Evolutionary conservation across 1,140 invertebrate species (phyloP).

Genomic region (Zaprionus taronus): DNA sequence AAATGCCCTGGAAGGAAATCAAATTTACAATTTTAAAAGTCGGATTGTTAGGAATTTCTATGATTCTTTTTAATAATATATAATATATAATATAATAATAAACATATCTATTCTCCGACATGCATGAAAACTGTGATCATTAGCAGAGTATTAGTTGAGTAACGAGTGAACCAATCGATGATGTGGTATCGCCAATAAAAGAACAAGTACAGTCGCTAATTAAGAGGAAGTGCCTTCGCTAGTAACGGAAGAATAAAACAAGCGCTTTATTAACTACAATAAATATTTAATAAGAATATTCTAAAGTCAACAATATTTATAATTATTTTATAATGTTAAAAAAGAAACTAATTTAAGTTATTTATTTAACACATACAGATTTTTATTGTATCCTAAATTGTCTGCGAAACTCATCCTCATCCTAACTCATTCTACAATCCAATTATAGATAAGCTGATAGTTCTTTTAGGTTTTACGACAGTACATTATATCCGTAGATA

Average conservation of each 20-base stretch:
- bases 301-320: neutral
- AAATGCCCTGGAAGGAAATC: too few relatives aligned
- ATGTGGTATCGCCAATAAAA: neutral
- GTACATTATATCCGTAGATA: slow-evolving; percentile 18
- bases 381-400: neutral
- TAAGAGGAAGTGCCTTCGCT: neutral
- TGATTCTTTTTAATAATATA: too few relatives aligned
- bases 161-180: neutral
- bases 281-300: neutral
- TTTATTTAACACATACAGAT: neutral
- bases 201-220: neutral
- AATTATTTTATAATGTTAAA: neutral
- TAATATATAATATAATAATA: too few relatives aligned
- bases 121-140: too few relatives aligned
- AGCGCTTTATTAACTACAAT: neutral
- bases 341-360: neutral
- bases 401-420: too few relatives aligned
- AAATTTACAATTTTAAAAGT: too few relatives aligned
- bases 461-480: slow-evolving; percentile 9
- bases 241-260: neutral
- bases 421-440: slow-evolving; percentile 2
- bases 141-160: neutral
- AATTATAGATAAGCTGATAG: slow-evolving; percentile 28
- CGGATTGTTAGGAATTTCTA: too few relatives aligned
- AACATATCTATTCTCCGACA: too few relatives aligned